Percentiles rank a stretch among this genome's conserved stretches.
phyloP scores from a whole-genome alignment of 1,140 invertebrate species.

The Saccostrea glomerata region DNA sequence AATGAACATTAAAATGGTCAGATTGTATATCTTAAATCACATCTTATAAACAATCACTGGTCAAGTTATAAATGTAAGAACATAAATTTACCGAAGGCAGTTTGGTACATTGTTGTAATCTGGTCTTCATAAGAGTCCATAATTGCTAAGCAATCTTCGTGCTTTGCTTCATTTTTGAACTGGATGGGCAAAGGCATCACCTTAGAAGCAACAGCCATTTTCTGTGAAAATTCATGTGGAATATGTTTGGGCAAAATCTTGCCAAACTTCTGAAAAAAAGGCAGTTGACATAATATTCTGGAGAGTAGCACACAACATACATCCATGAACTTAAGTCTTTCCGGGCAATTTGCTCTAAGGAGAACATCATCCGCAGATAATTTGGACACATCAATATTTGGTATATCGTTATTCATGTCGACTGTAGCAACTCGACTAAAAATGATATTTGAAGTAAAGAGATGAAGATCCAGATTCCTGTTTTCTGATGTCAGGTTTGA shows the following conservation, averaged over 20 bases:
- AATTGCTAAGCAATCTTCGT: slow-evolving; percentile 38
- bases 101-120: slow-evolving; percentile 8
- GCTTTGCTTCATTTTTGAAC: slow-evolving; percentile 42
- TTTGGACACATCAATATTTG: neutral
- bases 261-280: slow-evolving; percentile 12
- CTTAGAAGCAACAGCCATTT: slow-evolving; percentile 7
- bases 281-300: slow-evolving; percentile 18
- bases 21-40: neutral
- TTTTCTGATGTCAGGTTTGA: neutral
- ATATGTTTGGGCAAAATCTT: slow-evolving; percentile 32
- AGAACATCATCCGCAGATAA: slow-evolving; percentile 29
- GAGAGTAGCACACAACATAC: neutral
- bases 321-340: slow-evolving; percentile 27
- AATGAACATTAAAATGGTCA: slow-evolving; percentile 13
- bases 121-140: slow-evolving; percentile 10
- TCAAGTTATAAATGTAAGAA: neutral
- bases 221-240: slow-evolving; percentile 3
- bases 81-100: slow-evolving; percentile 26
- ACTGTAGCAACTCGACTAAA: slow-evolving; percentile 29
- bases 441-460: slow-evolving; percentile 29
- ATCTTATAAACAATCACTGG: neutral
- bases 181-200: slow-evolving; percentile 35
- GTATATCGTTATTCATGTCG: slow-evolving; percentile 25
- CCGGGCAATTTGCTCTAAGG: slow-evolving; percentile 3
- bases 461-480: slow-evolving; percentile 41